Base-by-base conservation (phyloP, 1,140 invertebrate genomes). In the Drosophila simulans region DNA sequence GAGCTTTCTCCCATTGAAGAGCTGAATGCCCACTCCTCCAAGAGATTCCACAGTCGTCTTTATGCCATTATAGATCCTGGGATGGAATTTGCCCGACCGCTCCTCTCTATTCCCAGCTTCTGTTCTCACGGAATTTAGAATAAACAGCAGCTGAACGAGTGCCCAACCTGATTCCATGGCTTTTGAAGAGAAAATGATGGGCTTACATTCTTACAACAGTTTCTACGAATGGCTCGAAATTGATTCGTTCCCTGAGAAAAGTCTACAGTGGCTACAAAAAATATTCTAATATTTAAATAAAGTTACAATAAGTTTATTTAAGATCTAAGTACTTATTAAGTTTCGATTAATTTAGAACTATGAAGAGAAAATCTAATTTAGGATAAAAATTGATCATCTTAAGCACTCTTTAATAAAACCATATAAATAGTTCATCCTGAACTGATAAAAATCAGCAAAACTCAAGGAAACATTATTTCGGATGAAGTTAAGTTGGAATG, bases 21-120 rank as follows among this genome's bases (percentile, higher is more conserved):
- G 48, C 31, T 84, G 76, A 1, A 66, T 52, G 0, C 15, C 63
- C n/a, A 60, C 48, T 15, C 80, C 80, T 12, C 80, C 80, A 3
- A 79, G 20, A 1, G 4, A 2, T 0, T 10, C 11, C 15, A 27
- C 62, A 0, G 0, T 10, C 5, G 7, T 55, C 4, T 10, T 10
- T 1, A 7, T 10, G 2, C 75, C 80, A 7, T 40, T 43, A n/a
- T 15, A 83, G 1, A 83, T 45, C 20, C 79, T 52, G 0, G 68
- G 35, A 17, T 71, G 10, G 15, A 71, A 39, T 4, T 5, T 31
- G 20, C n/a, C 25, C 10, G 11, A 0, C 1, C 4, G 5, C 40
- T 42, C 8, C 12, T 15, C 11, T 5, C 12, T 13, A n/a, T 0
- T 3, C 25, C 45, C 3, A 15, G 31, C 10, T 13, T 35, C 31